Base-by-base conservation (phyloP, 2,888 invertebrate genomes). In the Anoplius nigerrimus region DNA sequence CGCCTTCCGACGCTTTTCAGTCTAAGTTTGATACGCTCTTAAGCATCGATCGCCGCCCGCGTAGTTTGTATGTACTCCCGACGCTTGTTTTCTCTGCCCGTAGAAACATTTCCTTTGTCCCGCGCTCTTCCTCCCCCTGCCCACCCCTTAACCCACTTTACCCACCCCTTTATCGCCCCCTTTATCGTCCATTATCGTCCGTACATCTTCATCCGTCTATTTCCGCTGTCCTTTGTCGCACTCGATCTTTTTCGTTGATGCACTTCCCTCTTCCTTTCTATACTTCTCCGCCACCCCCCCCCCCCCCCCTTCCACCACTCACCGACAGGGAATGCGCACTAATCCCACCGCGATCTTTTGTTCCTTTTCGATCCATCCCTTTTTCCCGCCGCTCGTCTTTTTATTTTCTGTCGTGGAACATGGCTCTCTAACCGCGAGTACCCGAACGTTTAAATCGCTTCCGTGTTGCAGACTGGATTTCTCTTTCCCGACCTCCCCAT, bases 391-490 rank as follows among this genome's bases (percentile, higher is more conserved):
- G 34, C 8, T 34, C 48, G 48, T 48, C 48, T 18, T 48, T 48
- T 48, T 48, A 18, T 48, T 48, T 6, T 48, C 48, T 18, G 48
- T 48, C 48, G 5, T 48, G 48, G 18, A 18, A 48, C 16, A 48
- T 18, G 48, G 48, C 48, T 18, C 34, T 34, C 18, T 48, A 48
- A 48, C 48, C 48, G 8, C 48, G 48, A 48, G 48, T 18, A 48
- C 48, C 48, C 18, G 48, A 48, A 48, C 48, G 48, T 16, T 48
- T 48, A 48, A 48, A 48, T 48, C 48, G 48, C 48, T 48, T 48
- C 48, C 48, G n/a, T 48, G 48, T 48, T 48, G 48, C 20, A 16
- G 24, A 53, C 53, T 22, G 24, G 24, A 48, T 48, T 16, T 48
- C 48, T 48, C 48, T 48, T 3, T 48, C 20, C 48, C 48, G 20